These are phyloP conservation scores for Sesamia nonagrioides DNA, from an alignment of 1,140 invertebrate species.

Conservation along the genomic window DNA sequence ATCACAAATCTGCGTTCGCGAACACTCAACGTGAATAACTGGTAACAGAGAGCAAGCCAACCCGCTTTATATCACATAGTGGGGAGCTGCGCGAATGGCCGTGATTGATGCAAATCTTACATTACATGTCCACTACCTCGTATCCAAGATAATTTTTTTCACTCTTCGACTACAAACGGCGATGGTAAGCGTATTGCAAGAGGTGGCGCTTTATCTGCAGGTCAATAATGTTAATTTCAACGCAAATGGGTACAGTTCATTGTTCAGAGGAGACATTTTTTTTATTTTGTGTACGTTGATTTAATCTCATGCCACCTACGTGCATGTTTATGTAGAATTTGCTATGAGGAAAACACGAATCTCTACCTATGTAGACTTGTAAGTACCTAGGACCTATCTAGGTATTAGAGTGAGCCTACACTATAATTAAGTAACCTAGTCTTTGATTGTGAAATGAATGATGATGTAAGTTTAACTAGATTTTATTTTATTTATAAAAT, in stretches of 20 bases:
- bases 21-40: slow-evolving; percentile 61
- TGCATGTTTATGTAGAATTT: background rate
- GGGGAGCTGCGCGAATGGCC: slow-evolving; percentile 50
- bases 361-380: background rate
- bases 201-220: background rate
- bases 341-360: background rate
- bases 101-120: slow-evolving; percentile 24
- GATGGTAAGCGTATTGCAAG: slow-evolving; percentile 17
- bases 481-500: no score
- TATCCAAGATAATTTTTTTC: background rate
- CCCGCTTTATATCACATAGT: slow-evolving; percentile 69
- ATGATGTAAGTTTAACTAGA: no score
- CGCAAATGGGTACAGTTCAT: slow-evolving; percentile 45
- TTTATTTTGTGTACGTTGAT: background rate
- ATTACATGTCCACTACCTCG: slow-evolving; percentile 33
- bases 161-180: background rate
- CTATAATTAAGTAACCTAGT: no score
- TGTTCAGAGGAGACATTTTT: slow-evolving; percentile 38
- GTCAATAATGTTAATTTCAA: slow-evolving; percentile 14
- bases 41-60: slow-evolving; percentile 47
- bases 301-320: slow-evolving; percentile 8
- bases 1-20: slow-evolving; percentile 56
- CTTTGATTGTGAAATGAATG: no score
- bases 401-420: no score
- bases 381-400: background rate